phyloP scores from a whole-genome alignment of 2,888 invertebrate genomes.

The Drosophila kambysellisi region DNA sequence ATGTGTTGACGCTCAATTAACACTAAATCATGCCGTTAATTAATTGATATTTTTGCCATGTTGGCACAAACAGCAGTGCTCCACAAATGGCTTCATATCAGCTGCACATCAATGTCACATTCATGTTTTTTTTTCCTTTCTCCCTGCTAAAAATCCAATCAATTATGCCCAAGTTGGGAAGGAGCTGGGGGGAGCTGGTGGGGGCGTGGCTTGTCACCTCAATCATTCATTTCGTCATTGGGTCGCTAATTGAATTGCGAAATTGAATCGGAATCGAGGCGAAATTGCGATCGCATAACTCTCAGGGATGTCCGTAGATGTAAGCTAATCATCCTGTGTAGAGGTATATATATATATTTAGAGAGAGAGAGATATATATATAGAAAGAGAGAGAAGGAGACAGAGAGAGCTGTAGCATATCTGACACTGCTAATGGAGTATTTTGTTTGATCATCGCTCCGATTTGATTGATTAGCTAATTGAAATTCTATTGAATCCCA shows the following conservation, averaged over 20 bases:
- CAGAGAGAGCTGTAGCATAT: background rate
- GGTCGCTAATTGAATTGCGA: constrained; percentile 67
- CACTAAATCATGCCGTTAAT: constrained; percentile 75
- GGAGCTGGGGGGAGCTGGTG: background rate
- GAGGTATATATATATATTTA: no score
- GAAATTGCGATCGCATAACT: constrained; percentile 65
- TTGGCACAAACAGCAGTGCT: constrained; percentile 10
- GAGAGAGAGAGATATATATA: background rate
- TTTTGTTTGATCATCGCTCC: constrained; percentile 13
- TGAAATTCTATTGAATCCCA: constrained; percentile 8
- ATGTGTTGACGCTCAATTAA: constrained; percentile 61
- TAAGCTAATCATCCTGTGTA: constrained; percentile 3
- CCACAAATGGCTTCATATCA: constrained; percentile 18
- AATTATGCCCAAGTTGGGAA: constrained; percentile 41
- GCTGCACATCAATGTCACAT: constrained; percentile 19
- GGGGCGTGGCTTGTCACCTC: constrained; percentile 35
- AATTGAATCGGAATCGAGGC: constrained; percentile 51
- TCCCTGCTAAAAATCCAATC: constrained; percentile 49
- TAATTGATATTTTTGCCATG: constrained; percentile 65
- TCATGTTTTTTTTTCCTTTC: constrained; percentile 1
- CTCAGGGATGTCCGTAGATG: constrained; percentile 14
- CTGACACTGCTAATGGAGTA: constrained; percentile 17
- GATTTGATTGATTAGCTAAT: constrained; percentile 37
- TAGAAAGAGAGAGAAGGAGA: background rate
- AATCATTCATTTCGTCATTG: constrained; percentile 73